Base-by-base conservation (phyloP, 2,888 invertebrate species). In the Harpagoxenus sublaevis region DNA sequence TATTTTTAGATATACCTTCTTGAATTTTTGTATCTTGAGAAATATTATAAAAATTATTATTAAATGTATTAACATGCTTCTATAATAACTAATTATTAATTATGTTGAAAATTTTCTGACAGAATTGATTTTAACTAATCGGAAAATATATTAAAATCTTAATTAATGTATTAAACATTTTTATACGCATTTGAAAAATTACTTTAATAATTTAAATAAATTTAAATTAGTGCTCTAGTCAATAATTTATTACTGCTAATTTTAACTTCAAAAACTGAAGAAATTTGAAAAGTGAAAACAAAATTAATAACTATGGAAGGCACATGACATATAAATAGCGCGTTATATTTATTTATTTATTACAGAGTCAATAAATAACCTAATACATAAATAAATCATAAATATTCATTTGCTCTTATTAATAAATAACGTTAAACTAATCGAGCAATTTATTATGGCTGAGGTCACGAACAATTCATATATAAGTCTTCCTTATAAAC, bases 341-440 rank as follows among this genome's bases (percentile, higher is more conserved):
- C 45, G 53, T 73, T 73, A 60, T 53, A 45, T 87, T 91, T 91
- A 85, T 86, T 87, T 62, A 18, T 83, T 84, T 92, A 91, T 89
- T 90, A 91, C 85, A 89, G n/a, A 71, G 77, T 89, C 84, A 93
- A 93, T 93, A 94, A 94, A 89, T 93, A 92, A 94, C 85, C 92
- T 92, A 90, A 92, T 93, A 87, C 83, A 71, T 55, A 83, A 10
- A 57, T 84, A 85, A 68, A 70, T 82, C 18, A 90, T 89, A 90
- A 91, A 90, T 91, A 91, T 82, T 81, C 31, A 51, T 83, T 63
- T 39, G 42, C 39, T 84, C 88, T 73, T 73, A 81, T 73, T 73
- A 81, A 73, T 90, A 89, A 89, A 87, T 87, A 86, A 82, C 70
- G 75, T 83, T 87, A 91, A 60, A 39, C 79, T 91, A 91, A 60